Evolutionary conservation across 2,888 invertebrate species (phyloP), one percentile per base, ranked within the genome.

Genomic region (Polydrusus cervinus): DNA sequence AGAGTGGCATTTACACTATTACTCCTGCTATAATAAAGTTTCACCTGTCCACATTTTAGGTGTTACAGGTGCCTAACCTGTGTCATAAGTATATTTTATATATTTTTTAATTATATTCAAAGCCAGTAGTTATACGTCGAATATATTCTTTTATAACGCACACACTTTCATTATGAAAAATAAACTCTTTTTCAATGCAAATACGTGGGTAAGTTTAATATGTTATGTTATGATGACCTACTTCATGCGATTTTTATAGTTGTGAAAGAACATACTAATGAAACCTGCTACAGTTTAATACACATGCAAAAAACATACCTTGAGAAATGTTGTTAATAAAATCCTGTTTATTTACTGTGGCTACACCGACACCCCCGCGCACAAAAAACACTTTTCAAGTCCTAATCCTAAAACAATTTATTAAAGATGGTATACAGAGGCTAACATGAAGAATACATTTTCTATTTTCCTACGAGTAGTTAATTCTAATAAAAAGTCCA

Each of bases 341-440:
- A 75, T 61, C 71, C 65, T 66, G 53, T 70, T 71, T 75, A 67
- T 75, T 75, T 75, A 75, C 71, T 20, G 25, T 51, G 40, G 43
- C 43, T 43, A n/a, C 34, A 51, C n/a, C 25, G 34, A 70, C 73
- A 76, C 73, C 76, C 72, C 69, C 70, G 51, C 76, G 73, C 76
- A 60, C 38, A 66, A 69, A 65, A 75, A 71, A 65, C 57, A 38
- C 40, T 16, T 40, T 16, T 14, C 16, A 10, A 38, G 38, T 40
- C 43, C n/a, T 40, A 60, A 60, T 40, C 43, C n/a, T 40, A 60
- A 60, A 60, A 60, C 13, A 16, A 60, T 16, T 60, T 53, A 30
- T 25, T 25, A 25, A 7, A 53, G n/a, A 30, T 25, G 7, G 6
- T 6, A 53, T 51, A 3, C 20, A 20, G 8, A 13, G 0, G 25